A percentile compares a stretch with the other conserved stretches of the same genome.
Evolutionary conservation across 2,797 vertebrate genomes (phyloP).

Genomic region (Typhlichthys subterraneus): DNA sequence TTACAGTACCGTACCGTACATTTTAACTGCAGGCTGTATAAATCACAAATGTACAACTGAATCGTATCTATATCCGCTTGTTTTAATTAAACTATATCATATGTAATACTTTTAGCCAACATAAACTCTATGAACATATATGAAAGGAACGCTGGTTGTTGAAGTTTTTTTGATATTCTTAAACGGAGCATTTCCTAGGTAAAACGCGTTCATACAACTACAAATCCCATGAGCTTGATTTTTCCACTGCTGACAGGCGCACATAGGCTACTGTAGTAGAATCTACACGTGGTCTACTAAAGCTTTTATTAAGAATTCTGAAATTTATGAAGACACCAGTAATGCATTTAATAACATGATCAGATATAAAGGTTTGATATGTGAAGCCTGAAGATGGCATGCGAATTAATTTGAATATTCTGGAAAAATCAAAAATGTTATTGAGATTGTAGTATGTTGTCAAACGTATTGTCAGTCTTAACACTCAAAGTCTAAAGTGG

Average conservation of each 20-base stretch:
- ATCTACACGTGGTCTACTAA: constrained; percentile 56
- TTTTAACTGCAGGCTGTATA: neutral
- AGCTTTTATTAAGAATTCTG: neutral
- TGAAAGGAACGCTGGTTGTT: constrained; percentile 52
- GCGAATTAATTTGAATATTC: too few species aligned
- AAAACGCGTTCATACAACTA: constrained; percentile 28
- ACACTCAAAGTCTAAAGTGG: too few species aligned
- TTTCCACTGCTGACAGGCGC: constrained; percentile 55
- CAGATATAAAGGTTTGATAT: too few species aligned
- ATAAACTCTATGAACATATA: neutral
- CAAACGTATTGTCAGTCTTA: neutral
- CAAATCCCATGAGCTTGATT: constrained; percentile 49
- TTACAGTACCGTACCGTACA: neutral
- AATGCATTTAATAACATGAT: too few species aligned
- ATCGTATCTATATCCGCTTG: neutral
- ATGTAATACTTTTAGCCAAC: neutral
- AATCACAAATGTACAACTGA: neutral
- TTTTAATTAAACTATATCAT: constrained; percentile 44
- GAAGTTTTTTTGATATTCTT: constrained; percentile 57
- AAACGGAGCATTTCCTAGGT: rapidly evolving
- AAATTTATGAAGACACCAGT: too few species aligned
- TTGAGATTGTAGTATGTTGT: neutral
- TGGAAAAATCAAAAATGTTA: too few species aligned
- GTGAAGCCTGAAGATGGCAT: too few species aligned
- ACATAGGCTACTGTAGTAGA: constrained; percentile 44